Evolutionary conservation across 2,113 vertebrate species (phyloP).

Genomic region (Epinephelus fuscoguttatus): DNA sequence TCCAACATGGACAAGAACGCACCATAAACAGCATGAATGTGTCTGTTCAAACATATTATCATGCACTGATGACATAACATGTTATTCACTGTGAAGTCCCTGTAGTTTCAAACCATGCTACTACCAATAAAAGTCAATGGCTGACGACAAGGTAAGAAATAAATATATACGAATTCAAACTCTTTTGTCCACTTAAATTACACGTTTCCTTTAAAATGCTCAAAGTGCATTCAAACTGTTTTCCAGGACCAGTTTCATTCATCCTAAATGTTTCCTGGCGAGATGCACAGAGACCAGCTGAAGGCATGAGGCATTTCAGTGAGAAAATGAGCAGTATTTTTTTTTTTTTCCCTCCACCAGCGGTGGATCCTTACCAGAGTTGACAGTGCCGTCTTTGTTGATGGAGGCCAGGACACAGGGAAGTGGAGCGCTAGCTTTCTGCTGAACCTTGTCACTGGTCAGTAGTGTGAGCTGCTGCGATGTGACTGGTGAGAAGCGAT

Average conservation of each 20-base stretch:
- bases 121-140: neutral
- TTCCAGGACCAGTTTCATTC: neutral
- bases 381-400: constrained; percentile 80
- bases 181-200: neutral
- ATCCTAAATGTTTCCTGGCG: neutral
- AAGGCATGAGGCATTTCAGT: neutral
- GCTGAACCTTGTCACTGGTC: constrained; percentile 16
- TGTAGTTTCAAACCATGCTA: neutral
- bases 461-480: constrained; percentile 89
- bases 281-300: neutral
- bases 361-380: constrained; percentile 80
- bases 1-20: neutral
- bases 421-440: neutral
- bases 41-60: neutral
- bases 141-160: neutral
- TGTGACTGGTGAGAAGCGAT: constrained; percentile 89
- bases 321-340: neutral
- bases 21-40: neutral
- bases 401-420: constrained; percentile 84
- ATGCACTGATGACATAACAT: neutral
- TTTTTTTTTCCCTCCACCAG: neutral
- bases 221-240: neutral
- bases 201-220: neutral
- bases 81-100: neutral
- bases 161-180: neutral